Evolutionary conservation across 2,113 vertebrate species (phyloP).

Genomic region (Cebidichthys violaceus): DNA sequence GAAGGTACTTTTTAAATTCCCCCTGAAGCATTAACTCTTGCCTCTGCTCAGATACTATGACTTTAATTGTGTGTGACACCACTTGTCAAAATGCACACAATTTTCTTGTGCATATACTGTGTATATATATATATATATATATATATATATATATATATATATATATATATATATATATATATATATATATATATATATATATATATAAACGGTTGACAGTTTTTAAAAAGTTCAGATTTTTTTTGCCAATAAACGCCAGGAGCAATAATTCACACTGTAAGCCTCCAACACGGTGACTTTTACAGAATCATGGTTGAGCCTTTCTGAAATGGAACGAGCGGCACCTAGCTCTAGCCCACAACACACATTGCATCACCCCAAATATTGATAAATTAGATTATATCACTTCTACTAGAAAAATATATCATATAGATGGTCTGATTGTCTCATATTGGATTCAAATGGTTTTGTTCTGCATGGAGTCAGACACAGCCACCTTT

Average conservation of each 20-base stretch:
- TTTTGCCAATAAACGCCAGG: not conserved
- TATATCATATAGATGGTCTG: not conserved
- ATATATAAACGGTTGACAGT: not conserved
- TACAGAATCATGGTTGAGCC: not conserved
- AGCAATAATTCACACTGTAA: not conserved
- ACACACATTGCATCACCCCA: not conserved
- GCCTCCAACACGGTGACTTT: not conserved
- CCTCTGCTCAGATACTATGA: not conserved
- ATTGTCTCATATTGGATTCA: constrained; percentile 6
- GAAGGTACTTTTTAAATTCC: not conserved
- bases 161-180: no score
- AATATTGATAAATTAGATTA: not conserved
- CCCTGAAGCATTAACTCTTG: not conserved
- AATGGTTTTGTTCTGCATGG: not conserved
- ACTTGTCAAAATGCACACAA: constrained; percentile 5
- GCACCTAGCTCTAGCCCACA: not conserved
- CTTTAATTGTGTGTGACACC: constrained; percentile 2
- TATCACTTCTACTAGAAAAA: not conserved
- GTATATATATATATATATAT: no score
- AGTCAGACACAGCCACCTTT: constrained; percentile 15
- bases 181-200: no score
- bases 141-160: no score
- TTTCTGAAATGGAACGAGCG: not conserved
- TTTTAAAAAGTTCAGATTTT: not conserved
- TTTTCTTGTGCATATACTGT: not conserved